A percentile compares a stretch with the other conserved stretches of the same genome.
These are phyloP conservation scores for Patagioenas fasciata DNA, from an alignment of 2,113 vertebrate genomes.

Conservation along the genomic window DNA sequence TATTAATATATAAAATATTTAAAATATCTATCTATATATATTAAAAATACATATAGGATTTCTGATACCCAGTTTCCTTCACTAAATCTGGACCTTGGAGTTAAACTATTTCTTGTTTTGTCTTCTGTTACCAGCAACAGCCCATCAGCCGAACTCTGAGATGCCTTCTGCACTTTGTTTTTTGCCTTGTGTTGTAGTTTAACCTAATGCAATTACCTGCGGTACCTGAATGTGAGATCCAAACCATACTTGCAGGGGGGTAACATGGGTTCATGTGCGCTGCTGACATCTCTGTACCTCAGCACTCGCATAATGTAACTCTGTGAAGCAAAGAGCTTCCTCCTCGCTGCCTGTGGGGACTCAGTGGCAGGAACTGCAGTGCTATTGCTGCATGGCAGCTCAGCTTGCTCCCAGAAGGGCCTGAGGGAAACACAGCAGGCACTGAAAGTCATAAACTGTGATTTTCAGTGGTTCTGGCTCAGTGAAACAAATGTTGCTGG, in stretches of 20 bases:
- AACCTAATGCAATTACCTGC: neutral
- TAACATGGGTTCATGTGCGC: accelerated
- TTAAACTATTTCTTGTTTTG: neutral
- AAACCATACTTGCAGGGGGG: neutral
- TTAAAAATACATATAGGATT: too few species aligned
- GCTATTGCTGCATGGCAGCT: accelerated
- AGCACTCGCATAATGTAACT: accelerated
- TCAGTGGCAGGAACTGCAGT: neutral
- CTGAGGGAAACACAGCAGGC: neutral
- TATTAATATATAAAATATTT: too few species aligned
- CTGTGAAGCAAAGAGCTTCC: accelerated
- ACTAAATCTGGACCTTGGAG: neutral
- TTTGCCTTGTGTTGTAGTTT: neutral
- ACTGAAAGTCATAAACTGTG: neutral
- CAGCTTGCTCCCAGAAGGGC: neutral
- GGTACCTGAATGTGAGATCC: neutral
- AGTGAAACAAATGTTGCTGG: neutral
- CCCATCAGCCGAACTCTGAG: neutral
- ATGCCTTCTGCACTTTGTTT: neutral
- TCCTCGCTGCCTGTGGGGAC: neutral
- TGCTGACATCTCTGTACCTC: neutral
- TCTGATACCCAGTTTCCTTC: neutral
- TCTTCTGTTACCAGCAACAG: neutral
- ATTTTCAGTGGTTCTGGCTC: neutral
- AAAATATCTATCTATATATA: too few species aligned